Evolutionary conservation across 2,113 vertebrate genomes (phyloP).

Genomic region (Urocolius indicus): DNA sequence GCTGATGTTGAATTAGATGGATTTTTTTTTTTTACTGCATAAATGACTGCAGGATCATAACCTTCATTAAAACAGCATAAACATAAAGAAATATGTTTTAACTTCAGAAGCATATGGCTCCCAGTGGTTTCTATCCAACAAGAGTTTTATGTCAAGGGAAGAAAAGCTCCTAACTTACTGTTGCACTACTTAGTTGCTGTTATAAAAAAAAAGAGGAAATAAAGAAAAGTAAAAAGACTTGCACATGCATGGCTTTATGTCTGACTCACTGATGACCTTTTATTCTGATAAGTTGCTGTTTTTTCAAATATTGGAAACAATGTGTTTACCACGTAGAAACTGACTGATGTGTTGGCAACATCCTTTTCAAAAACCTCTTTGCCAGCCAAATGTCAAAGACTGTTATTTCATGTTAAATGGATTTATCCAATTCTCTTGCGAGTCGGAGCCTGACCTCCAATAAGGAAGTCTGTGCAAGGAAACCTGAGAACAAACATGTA

Average conservation of each 20-base stretch:
- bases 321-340: not conserved
- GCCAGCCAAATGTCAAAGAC: not conserved
- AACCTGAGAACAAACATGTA: not conserved
- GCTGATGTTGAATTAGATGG: constrained; percentile 22
- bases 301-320: constrained; percentile 14
- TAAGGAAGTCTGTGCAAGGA: not conserved
- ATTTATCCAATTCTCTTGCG: constrained; percentile 10
- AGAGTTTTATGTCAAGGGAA: constrained; percentile 23
- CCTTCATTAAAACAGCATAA: constrained; percentile 20
- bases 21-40: constrained; percentile 31
- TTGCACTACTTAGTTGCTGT: not conserved
- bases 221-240: not conserved
- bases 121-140: not conserved
- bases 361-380: not conserved
- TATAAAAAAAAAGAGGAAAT: not conserved
- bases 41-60: constrained; percentile 25
- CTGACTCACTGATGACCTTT: not conserved
- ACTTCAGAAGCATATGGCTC: constrained; percentile 16
- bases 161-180: not conserved
- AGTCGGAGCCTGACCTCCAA: not conserved
- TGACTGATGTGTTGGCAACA: not conserved
- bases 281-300: not conserved
- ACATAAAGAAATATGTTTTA: not conserved
- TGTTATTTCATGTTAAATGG: not conserved
- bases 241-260: not conserved